Percentiles rank a stretch among this genome's conserved stretches.
phyloP scores from a whole-genome alignment of 2,113 vertebrate genomes.

The Camelus bactrianus region DNA sequence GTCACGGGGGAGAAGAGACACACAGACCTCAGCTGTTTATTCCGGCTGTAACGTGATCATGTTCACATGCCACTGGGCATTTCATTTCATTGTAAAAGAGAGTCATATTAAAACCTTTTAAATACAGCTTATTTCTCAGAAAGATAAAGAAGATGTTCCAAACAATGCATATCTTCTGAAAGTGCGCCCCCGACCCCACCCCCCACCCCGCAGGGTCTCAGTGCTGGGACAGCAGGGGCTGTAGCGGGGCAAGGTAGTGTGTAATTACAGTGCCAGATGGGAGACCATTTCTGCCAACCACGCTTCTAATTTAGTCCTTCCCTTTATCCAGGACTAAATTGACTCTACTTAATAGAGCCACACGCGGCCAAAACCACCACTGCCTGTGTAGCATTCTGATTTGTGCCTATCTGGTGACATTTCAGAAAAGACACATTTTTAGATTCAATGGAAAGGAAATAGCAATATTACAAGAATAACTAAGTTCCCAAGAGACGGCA shows the following conservation, averaged over 20 bases:
- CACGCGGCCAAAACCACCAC: neutral
- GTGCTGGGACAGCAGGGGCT: neutral
- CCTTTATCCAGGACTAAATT: conserved; percentile 55
- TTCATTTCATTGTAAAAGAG: neutral
- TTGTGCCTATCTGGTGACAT: neutral
- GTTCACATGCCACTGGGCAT: neutral
- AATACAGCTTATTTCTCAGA: neutral
- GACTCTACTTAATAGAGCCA: conserved; percentile 60
- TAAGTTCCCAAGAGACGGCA: neutral
- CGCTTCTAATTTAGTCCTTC: conserved; percentile 54
- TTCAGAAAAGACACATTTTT: neutral
- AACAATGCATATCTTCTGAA: neutral
- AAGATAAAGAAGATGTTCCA: neutral
- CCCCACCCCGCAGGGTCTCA: neutral
- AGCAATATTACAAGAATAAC: neutral
- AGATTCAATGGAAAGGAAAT: neutral
- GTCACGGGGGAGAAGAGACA: neutral
- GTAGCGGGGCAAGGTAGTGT: conserved; percentile 44
- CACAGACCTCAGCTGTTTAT: neutral
- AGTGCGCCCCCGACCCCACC: fast-evolving
- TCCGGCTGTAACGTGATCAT: neutral
- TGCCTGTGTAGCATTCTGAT: neutral
- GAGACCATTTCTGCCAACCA: conserved; percentile 62
- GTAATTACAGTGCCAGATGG: conserved; percentile 69
- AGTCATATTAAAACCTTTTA: neutral